Base-by-base conservation (phyloP, 2,888 invertebrate species). In the Actias luna region DNA sequence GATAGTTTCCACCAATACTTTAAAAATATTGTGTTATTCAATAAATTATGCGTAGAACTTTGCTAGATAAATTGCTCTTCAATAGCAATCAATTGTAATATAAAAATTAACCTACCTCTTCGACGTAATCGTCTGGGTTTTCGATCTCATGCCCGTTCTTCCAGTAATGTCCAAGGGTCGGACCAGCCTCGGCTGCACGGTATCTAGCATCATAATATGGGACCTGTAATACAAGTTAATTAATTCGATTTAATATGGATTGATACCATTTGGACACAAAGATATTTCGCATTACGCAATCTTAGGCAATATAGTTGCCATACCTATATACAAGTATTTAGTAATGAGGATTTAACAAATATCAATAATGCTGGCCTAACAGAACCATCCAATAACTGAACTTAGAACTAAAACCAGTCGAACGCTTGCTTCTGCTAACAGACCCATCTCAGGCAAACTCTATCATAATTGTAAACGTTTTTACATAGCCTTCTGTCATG, bases 121-220 rank as follows among this genome's bases (percentile, higher is more conserved):
- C 95, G 50, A 94, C 87, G 66, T 94, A 95, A 55, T 95, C 94
- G 7, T 95, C 94, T 1, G 95, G 94, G 79, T 95, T 94, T 57
- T 94, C 92, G 64, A 94, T 94, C 74, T 94, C 94, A n/a, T 91
- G 86, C 27, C 94, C 94, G 58, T 92, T 90, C 82, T 90, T 90
- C 92, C 92, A 93, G 82, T 93, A 93, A 78, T 91, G 92, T 1
- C 93, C 93, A 55, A 87, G 86, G 42, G 92, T 88, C 59, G 93
- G 93, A 59, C 93, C 93, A 1, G 92, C 87, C 1, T 92, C 92
- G 0, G 83, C 92, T 0, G 86, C 42, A 58, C 92, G 89, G 80
- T 92, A 93, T 63, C 85, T 79, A 7, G 93, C 86, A 74, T 88
- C 88, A 64, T 90, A 84, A 74, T 77, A 91, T 67, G 80, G 83